phyloP scores from a whole-genome alignment of 1,140 invertebrate species.

The Ostrea edulis region DNA sequence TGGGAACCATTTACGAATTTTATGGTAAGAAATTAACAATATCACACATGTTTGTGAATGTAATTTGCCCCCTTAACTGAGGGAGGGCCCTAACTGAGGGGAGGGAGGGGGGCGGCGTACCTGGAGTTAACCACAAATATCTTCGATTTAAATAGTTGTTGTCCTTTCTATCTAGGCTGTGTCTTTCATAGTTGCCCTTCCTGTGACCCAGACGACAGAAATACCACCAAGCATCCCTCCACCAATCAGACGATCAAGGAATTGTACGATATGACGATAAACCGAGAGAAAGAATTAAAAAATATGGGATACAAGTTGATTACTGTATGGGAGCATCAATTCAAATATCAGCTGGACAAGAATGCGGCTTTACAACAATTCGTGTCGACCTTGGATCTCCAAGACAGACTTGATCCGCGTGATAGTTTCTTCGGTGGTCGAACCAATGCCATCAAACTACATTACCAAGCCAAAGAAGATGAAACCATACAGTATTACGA shows the following conservation, averaged over 20 bases:
- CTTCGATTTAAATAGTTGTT: neutral
- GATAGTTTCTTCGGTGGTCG: constrained; percentile 53
- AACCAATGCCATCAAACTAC: constrained; percentile 46
- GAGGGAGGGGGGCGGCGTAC: constrained; percentile 27
- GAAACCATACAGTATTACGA: too few species aligned
- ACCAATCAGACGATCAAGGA: constrained; percentile 49
- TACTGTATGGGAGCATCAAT: constrained; percentile 43
- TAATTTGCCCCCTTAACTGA: neutral
- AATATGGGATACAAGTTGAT: constrained; percentile 19
- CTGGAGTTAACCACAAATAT: neutral
- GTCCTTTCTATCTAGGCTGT: constrained; percentile 27
- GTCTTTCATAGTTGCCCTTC: constrained; percentile 45
- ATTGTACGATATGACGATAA: constrained; percentile 43
- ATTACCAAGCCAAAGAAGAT: neutral
- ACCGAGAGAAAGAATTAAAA: constrained; percentile 16
- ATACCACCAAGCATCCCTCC: constrained; percentile 7
- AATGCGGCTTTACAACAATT: constrained; percentile 14
- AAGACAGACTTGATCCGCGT: constrained; percentile 44
- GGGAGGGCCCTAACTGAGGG: neutral
- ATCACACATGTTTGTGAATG: neutral
- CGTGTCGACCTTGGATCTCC: constrained; percentile 14
- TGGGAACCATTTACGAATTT: constrained; percentile 50
- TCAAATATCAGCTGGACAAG: constrained; percentile 17
- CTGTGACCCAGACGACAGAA: constrained; percentile 44
- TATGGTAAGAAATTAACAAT: constrained; percentile 21